These are phyloP conservation scores for Drosophila stalkeri DNA, from an alignment of 2,888 invertebrate species.

Conservation along the genomic window DNA sequence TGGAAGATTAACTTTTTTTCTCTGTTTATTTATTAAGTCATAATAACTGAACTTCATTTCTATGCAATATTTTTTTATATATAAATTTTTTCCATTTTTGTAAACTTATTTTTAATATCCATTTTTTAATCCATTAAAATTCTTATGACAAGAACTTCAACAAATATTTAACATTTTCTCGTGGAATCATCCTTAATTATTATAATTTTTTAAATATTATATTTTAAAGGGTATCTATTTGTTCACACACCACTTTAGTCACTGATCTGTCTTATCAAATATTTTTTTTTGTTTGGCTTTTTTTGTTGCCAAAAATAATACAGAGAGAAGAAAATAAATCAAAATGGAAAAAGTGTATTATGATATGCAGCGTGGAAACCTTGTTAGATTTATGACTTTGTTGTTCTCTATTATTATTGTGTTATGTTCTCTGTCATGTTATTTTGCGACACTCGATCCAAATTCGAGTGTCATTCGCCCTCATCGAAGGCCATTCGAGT, in stretches of 20 bases:
- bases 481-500: constrained; percentile 48
- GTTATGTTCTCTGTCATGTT: neutral
- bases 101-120: too few species aligned
- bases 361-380: constrained; percentile 14
- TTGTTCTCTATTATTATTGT: constrained; percentile 23
- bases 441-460: neutral
- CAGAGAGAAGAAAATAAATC: constrained; percentile 9
- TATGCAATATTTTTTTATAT: too few species aligned
- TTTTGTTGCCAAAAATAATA: constrained; percentile 30
- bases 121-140: too few species aligned
- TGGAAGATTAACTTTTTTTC: too few species aligned
- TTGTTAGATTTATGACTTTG: constrained; percentile 49
- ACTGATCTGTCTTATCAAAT: constrained; percentile 49
- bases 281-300: constrained; percentile 8
- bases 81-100: too few species aligned
- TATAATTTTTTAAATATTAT: too few species aligned
- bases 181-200: constrained; percentile 10
- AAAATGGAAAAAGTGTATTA: constrained; percentile 20
- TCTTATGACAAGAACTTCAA: neutral
- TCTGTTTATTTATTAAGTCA: too few species aligned
- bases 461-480: constrained; percentile 14
- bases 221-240: constrained; percentile 34
- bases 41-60: too few species aligned
- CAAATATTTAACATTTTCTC: neutral
- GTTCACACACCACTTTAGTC: constrained; percentile 2